Evolutionary conservation across 2,888 invertebrate genomes (phyloP).

Genomic region (Lasioglossum malachurum): DNA sequence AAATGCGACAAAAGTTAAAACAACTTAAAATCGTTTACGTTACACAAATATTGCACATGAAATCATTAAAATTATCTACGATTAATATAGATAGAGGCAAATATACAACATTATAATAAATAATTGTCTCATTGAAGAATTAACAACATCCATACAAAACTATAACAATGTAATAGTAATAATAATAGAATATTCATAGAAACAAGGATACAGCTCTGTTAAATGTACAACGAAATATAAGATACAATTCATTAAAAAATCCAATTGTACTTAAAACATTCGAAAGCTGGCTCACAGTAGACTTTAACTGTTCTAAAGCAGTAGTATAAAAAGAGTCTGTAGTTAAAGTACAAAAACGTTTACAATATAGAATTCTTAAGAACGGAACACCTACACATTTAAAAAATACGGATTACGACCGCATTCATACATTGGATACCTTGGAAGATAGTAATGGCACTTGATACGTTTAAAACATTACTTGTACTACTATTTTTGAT

Average conservation of each 20-base stretch:
- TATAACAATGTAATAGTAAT: constrained; percentile 21
- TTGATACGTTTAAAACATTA: constrained; percentile 26
- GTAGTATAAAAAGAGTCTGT: not conserved
- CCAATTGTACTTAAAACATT: not conserved
- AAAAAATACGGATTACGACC: constrained; percentile 26
- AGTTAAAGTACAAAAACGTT: constrained; percentile 6
- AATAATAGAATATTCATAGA: constrained; percentile 17
- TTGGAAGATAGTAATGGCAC: constrained; percentile 55
- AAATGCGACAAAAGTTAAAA: not conserved
- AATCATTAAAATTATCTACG: constrained; percentile 8
- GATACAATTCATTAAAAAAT: constrained; percentile 13
- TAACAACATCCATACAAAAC: constrained; percentile 42
- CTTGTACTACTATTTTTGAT: constrained; percentile 38
- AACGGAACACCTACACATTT: constrained; percentile 8
- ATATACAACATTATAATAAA: constrained; percentile 23
- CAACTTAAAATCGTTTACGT: not conserved
- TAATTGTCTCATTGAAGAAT: constrained; percentile 15
- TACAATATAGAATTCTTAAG: constrained; percentile 14
- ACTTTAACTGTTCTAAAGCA: not conserved
- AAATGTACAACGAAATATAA: not conserved
- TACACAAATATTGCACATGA: constrained; percentile 1
- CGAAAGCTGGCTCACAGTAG: no score
- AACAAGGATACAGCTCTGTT: constrained; percentile 11
- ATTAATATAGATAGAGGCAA: constrained; percentile 19
- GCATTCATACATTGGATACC: constrained; percentile 25